A percentile compares a stretch with the other conserved stretches of the same genome.
Evolutionary conservation across 1,140 invertebrate genomes (phyloP).

Genomic region (Eumeta japonica): DNA sequence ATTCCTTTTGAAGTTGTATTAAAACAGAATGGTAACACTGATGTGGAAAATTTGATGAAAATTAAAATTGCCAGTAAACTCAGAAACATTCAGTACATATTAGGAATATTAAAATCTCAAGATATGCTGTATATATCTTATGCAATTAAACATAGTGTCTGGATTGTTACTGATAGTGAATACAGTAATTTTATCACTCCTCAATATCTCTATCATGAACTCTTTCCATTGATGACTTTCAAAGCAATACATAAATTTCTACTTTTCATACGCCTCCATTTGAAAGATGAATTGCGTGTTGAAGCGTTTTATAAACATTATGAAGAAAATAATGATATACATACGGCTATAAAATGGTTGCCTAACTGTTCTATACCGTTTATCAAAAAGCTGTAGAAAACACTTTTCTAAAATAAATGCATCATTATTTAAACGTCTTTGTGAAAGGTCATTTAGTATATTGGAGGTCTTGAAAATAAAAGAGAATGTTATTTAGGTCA

Average conservation of each 20-base stretch:
- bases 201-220: conserved; percentile 19
- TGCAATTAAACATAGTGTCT: conserved; percentile 25
- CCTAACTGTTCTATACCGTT: conserved; percentile 25
- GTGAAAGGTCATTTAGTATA: conserved; percentile 23
- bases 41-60: conserved; percentile 20
- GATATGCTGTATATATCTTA: conserved; percentile 31
- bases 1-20: conserved; percentile 7
- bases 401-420: conserved; percentile 12
- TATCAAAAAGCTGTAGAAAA: conserved; percentile 21
- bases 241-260: conserved; percentile 27
- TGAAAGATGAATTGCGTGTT: conserved; percentile 25
- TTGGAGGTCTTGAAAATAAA: conserved; percentile 12
- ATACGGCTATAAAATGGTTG: conserved; percentile 30
- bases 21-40: conserved; percentile 13
- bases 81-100: conserved; percentile 24
- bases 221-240: conserved; percentile 25
- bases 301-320: conserved; percentile 15
- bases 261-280: conserved; percentile 22
- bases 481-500: background rate
- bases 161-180: conserved; percentile 26
- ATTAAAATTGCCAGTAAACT: conserved; percentile 27
- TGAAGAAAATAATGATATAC: conserved; percentile 12
- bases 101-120: conserved; percentile 23
- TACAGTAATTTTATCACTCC: conserved; percentile 32
- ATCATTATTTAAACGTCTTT: conserved; percentile 20